Base-by-base conservation (phyloP, 1,140 invertebrate genomes). In the Diuraphis noxia region DNA sequence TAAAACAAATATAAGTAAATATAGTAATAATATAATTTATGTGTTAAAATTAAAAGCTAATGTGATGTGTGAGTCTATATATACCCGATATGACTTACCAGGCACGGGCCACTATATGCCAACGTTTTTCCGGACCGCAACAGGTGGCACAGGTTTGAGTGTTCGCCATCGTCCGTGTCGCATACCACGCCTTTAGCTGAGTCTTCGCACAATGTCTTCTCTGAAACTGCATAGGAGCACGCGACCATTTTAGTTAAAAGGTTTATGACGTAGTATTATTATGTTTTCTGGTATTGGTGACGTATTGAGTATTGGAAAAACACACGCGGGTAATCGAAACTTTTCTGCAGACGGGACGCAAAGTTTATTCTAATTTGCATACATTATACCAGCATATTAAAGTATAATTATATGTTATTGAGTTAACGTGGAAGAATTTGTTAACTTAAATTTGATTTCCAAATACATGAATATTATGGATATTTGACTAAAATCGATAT, bases 51-150 rank as follows among this genome's bases (percentile, higher is more conserved):
- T n/a, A n/a, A n/a, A n/a, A n/a, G n/a, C n/a, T n/a, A n/a, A n/a
- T n/a, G n/a, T n/a, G n/a, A n/a, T n/a, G n/a, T n/a, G n/a, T n/a
- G n/a, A n/a, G n/a, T n/a, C n/a, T n/a, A n/a, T n/a, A n/a, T n/a
- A n/a, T 63, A 9, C 3, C 25, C 40, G 5, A 21, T 25, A 4
- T 0, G 21, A 41, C 92, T 92, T 93, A 95, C 95, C 92, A 97
- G 93, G 93, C 97, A 98, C 21, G 95, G 95, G 21, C 97, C 97
- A 93, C 95, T 95, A 93, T 98, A 98, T 0, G 95, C 95, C 0
- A 97, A 93, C 81, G 94, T 95, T 34, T 95, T 95, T 21, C 95
- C 95, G 81, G 95, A 94, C 92, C 95, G 95, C 17, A 97, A 93
- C 92, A 98, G 94, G 40, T 96, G 94, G 93, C 98, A 98, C 0